Base-by-base conservation (phyloP, 2,797 vertebrate species). In the Salmo trutta region DNA sequence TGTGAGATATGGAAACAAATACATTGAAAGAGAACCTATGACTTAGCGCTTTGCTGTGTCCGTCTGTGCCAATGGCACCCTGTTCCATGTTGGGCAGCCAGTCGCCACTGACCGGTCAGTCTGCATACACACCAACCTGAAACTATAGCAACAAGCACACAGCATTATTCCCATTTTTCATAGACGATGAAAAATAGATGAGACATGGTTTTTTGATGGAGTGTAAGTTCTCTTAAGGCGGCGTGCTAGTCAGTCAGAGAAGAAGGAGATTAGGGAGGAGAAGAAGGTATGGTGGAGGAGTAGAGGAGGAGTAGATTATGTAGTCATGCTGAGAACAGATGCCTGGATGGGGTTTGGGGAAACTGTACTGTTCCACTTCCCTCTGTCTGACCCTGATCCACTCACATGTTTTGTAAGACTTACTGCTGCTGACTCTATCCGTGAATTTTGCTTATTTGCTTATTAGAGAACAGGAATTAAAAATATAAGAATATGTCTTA, bases 311-410 rank as follows among this genome's bases (percentile, higher is more conserved):
- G 47, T 52, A 47, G 69, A 52, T 71, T 52, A 72, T 74, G 73
- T 62, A 47, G 69, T 71, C 69, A 71, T 47, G 14, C 41, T 21
- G 36, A 81, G 86, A 92, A 85, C 93, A 93, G 93, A 94, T 92
- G 93, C 91, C 86, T 83, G 87, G 88, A 89, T 91, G 84, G 83
- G 86, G 29, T 31, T 92, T 91, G 89, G 84, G 89, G 59, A 64
- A 14, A 64, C 59, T 27, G n/a, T 19, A 1, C 10, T 12, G 59
- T 64, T 64, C 59, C 59, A 64, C 59, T 19, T n/a, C 15, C 68
- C 31, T 17, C 36, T 71, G 4, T 19, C 41, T 24, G 12, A 15
- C 70, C 47, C 21, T 16, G 47, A 24, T 6, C 24, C 47, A 29
- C n/a, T 17, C 19, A 14, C 17, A 2, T 12, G 19, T 12, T 47